phyloP scores from a whole-genome alignment of 1,140 invertebrate species.

The Agrilus planipennis region DNA sequence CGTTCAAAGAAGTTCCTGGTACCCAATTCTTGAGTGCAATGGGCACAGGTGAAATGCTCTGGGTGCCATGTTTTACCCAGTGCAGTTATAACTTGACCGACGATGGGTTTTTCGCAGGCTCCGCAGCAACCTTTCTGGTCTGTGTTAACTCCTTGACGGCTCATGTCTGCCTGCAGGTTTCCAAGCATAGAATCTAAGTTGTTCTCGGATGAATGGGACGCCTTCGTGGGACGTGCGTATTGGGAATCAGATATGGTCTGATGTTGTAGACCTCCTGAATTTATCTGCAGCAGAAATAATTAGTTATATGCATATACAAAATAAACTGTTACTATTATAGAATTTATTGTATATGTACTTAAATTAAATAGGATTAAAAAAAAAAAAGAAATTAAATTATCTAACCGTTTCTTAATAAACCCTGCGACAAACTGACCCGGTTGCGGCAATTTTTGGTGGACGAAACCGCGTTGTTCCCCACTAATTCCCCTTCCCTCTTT shows the following conservation, averaged over 20 bases:
- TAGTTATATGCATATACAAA: too few species aligned
- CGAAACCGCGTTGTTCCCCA: constrained; percentile 9
- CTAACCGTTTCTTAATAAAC: constrained; percentile 3
- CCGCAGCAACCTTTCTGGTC: constrained; percentile 97
- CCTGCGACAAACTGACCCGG: constrained; percentile 15
- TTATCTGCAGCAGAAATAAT: constrained; percentile 15
- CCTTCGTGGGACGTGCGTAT: constrained; percentile 31
- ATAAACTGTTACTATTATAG: too few species aligned
- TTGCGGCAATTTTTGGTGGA: constrained; percentile 15
- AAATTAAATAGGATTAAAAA: too few species aligned
- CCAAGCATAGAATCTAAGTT: constrained; percentile 86
- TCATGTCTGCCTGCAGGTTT: constrained; percentile 88
- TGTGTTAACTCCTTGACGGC: constrained; percentile 91
- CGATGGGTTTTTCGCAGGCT: constrained; percentile 95
- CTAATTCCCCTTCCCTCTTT: constrained; percentile 9
- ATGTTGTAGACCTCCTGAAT: constrained; percentile 20
- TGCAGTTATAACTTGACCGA: constrained; percentile 89
- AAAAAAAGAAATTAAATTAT: constrained; percentile 1
- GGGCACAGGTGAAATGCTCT: constrained; percentile 95
- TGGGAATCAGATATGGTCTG: constrained; percentile 30
- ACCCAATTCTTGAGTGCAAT: constrained; percentile 92
- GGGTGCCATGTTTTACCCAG: constrained; percentile 99
- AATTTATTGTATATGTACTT: too few species aligned
- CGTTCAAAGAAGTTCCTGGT: constrained; percentile 98
- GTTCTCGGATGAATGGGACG: constrained; percentile 24